These are phyloP conservation scores for Coccyzus lansbergi DNA, from an alignment of 2,797 vertebrate species.

Conservation along the genomic window DNA sequence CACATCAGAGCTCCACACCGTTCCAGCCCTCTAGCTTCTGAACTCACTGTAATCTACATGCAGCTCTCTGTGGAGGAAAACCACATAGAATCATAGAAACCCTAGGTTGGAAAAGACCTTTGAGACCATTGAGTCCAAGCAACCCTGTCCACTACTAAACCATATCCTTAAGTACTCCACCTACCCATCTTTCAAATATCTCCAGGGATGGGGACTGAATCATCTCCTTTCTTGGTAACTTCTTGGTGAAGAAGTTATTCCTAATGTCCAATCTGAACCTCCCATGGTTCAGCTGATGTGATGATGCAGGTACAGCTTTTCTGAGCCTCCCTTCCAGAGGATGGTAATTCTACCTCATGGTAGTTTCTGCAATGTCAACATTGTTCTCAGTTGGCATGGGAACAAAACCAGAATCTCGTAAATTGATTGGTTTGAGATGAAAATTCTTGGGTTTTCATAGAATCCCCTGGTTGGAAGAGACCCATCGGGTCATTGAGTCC, in stretches of 20 bases:
- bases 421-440: not conserved
- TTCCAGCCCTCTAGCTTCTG: not conserved
- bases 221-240: too few species aligned
- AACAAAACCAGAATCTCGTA: not conserved
- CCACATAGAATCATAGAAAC: not conserved
- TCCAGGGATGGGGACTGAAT: too few species aligned
- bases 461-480: too few species aligned
- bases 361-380: not conserved
- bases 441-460: slow-evolving; percentile 30
- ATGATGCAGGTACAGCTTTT: not conserved
- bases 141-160: too few species aligned
- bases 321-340: not conserved
- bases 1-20: fast-evolving
- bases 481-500: too few species aligned
- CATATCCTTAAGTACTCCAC: too few species aligned
- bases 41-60: fast-evolving
- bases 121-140: too few species aligned
- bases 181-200: too few species aligned
- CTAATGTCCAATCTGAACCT: too few species aligned
- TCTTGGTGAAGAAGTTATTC: too few species aligned
- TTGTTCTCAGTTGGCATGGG: slow-evolving; percentile 4
- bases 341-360: not conserved
- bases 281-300: too few species aligned
- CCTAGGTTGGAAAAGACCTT: too few species aligned
- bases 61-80: not conserved